Evolutionary conservation across 1,140 invertebrate genomes (phyloP), one percentile per base, ranked within the genome.

Genomic region (Leptopilina clavipes): DNA sequence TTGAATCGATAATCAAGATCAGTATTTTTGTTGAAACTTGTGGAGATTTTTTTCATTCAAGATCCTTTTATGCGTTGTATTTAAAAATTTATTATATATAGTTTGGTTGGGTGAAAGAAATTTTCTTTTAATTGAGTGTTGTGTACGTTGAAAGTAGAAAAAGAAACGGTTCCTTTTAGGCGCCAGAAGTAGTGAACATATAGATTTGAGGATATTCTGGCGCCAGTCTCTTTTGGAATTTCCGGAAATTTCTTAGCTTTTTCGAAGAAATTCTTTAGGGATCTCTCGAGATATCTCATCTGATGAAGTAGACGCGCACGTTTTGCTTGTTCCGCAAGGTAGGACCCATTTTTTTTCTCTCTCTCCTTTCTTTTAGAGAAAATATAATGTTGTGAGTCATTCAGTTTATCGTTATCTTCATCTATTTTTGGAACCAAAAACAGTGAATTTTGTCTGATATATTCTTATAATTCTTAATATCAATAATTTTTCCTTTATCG

Each of bases 201-300:
- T 31, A 31, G 11, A 65, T 65, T 65, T 31, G 14, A 31, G 25
- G 59, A 65, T 40, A 40, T 31, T 31, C 12, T 25, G 59, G 59
- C 59, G 59, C 59, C 59, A 65, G 59, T 65, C 59, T n/a, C 59
- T 31, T 31, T n/a, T 31, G 25, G 59, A 65, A 8, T 65, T 65
- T 65, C 59, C 25, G 25, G 22, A 31, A 65, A 65, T 31, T 31
- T 31, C 22, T 25, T n/a, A 3, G 0, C 14, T 31, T 65, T 65
- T 65, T 31, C 59, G 14, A 31, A 25, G 59, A 65, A 65, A 65
- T 40, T 65, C 59, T 8, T 14, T 2, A 11, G n/a, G 22, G 7
- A 65, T 65, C 59, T 65, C 59, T 25, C 5, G 1, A n/a, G 56
- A 59, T 12, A 59, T 59, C 56, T 25, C 11, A 3, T 65, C 59